Conservation (phyloP, 2,113 vertebrate genomes). For the Colistium nudipinnis region DNA sequence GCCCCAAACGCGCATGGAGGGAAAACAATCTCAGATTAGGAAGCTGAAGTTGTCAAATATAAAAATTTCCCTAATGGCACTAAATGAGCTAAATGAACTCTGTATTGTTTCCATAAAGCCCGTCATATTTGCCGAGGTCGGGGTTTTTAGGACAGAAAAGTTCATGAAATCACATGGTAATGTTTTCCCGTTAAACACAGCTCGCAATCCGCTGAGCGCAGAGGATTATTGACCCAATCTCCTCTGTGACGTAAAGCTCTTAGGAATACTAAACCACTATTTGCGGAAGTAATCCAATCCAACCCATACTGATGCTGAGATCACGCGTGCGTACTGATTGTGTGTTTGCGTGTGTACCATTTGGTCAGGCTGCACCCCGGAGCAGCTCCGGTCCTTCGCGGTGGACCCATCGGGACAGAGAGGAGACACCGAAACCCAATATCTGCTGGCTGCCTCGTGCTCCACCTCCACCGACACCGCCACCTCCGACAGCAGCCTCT, state of each 20-base stretch:
- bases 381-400: conserved; percentile 85
- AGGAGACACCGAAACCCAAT: conserved; percentile 89
- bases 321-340: not conserved
- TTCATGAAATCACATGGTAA: conserved; percentile 50
- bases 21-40: conserved; percentile 13
- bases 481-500: conserved; percentile 94
- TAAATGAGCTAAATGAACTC: conserved; percentile 17
- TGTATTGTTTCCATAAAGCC: conserved; percentile 23
- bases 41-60: conserved; percentile 10
- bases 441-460: conserved; percentile 86
- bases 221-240: conserved; percentile 65
- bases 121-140: not conserved
- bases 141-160: conserved; percentile 26
- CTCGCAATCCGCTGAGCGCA: conserved; percentile 56
- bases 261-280: conserved; percentile 18
- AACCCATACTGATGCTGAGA: no score
- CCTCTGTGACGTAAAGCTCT: conserved; percentile 37
- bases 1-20: conserved; percentile 3
- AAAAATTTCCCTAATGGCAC: conserved; percentile 15
- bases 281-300: conserved; percentile 25
- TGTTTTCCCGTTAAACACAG: conserved; percentile 57
- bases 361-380: conserved; percentile 87
- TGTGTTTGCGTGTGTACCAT: conserved; percentile 82
- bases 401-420: conserved; percentile 90
- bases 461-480: conserved; percentile 87